These are phyloP conservation scores for Spea bombifrons DNA, from an alignment of 2,113 vertebrate species.

Conservation along the genomic window DNA sequence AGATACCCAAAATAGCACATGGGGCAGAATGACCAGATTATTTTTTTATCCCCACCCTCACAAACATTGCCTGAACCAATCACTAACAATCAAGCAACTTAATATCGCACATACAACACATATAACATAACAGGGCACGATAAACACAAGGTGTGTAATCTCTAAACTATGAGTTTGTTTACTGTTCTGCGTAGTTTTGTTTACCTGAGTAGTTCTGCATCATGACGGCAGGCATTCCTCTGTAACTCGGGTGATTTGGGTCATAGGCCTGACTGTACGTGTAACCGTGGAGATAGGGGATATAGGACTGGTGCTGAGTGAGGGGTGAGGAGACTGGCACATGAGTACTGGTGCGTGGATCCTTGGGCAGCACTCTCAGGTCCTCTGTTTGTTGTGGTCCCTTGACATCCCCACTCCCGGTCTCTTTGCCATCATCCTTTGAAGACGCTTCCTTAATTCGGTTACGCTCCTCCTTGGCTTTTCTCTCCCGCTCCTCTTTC, in stretches of 20 bases:
- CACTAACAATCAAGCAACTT: too few relatives aligned
- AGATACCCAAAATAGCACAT: too few relatives aligned
- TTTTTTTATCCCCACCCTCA: too few relatives aligned
- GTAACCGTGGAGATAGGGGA: conserved; percentile 98
- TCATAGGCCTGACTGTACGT: conserved; percentile 95
- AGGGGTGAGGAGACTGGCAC: conserved; percentile 91
- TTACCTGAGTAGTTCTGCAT: conserved; percentile 99
- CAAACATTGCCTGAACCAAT: too few relatives aligned
- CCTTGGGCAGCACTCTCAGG: conserved; percentile 82
- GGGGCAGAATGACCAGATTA: too few relatives aligned
- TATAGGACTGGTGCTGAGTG: conserved; percentile 93
- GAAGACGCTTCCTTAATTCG: conserved; percentile 79
- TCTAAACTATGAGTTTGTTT: too few relatives aligned
- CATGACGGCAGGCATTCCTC: conserved; percentile 94
- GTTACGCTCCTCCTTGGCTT: conserved; percentile 87
- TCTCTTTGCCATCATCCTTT: conserved; percentile 90
- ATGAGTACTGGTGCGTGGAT: conserved; percentile 83
- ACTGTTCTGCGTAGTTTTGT: too few relatives aligned
- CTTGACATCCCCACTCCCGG: conserved; percentile 74
- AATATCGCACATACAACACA: too few relatives aligned
- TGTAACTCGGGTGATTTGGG: conserved; percentile 92
- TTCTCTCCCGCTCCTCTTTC: conserved; percentile 92
- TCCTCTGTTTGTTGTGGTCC: conserved; percentile 74
- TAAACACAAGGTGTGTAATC: too few relatives aligned
- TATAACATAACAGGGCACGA: too few relatives aligned